Base-by-base conservation (phyloP, 1,140 invertebrate genomes). In the Asbolus verrucosus region DNA sequence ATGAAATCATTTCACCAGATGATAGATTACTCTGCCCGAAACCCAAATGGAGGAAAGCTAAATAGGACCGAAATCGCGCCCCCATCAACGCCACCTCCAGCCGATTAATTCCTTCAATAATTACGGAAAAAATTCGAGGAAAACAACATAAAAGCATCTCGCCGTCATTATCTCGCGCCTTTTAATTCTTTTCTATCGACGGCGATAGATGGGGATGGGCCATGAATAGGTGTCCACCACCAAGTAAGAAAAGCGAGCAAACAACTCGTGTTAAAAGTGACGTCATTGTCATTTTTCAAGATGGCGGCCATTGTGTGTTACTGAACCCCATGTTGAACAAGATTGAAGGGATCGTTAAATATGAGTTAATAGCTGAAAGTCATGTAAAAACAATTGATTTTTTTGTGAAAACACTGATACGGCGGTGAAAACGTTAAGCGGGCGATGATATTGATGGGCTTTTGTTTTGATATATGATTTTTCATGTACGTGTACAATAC, bases 401-500 rank as follows among this genome's bases (percentile, higher is more conserved):
- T 54, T 46, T 24, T 16, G 21, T 27, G 11, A 54, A 54, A 54
- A 54, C 46, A 54, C 11, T 27, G 46, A 54, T 54, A 31, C 46
- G 46, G n/a, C 3, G 13, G 5, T 16, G 39, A 43, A 43, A 43
- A 43, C 39, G 39, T 16, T 14, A 43, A 43, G 46, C 46, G 46
- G 21, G 9, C 46, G 46, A 54, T 54, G 46, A 54, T 54, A 54
- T 54, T 54, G 46, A 54, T 54, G 46, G 21, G 46, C 46, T 13
- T 54, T 54, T 54, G 46, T 54, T 54, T 54, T 54, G 46, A 54
- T 54, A 27, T 54, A 54, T 54, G 46, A 54, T 54, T 54, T 54
- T 54, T 54, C 46, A 54, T 54, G 46, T 27, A 54, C 24, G 36
- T 19, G 39, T 63, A 63, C 61, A 63, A 63, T 63, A 63, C 61